A percentile compares a stretch with the other conserved stretches of the same genome.
These are phyloP conservation scores for Pipistrellus pygmaeus DNA, from an alignment of 2,797 vertebrate species.

Conservation along the genomic window DNA sequence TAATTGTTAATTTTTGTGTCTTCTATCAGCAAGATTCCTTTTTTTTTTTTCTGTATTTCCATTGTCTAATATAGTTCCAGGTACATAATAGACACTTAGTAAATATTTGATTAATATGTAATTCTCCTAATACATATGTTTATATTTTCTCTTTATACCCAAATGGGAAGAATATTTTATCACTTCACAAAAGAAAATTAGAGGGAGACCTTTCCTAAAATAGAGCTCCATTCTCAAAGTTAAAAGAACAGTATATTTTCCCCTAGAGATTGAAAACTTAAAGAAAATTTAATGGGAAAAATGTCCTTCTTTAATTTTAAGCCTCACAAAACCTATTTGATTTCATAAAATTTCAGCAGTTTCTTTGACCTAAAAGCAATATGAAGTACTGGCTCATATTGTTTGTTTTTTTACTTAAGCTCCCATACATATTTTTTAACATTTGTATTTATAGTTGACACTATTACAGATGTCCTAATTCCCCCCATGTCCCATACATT, in stretches of 20 bases:
- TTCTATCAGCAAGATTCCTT: not conserved
- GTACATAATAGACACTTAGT: not conserved
- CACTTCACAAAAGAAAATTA: not conserved
- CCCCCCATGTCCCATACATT: not conserved
- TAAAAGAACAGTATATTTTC: not conserved
- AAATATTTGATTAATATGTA: slow-evolving; percentile 45
- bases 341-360: slow-evolving; percentile 27
- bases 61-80: not conserved
- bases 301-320: not conserved
- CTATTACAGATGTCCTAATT: not conserved
- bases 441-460: not conserved
- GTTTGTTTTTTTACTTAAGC: not conserved
- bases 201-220: slow-evolving; percentile 40
- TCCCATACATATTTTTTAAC: not conserved
- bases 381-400: not conserved
- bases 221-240: not conserved
- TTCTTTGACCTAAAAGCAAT: slow-evolving; percentile 46
- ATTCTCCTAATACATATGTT: not conserved
- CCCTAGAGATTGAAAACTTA: not conserved
- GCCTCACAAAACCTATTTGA: not conserved
- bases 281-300: slow-evolving; percentile 32
- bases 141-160: not conserved
- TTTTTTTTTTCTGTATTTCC: slow-evolving; percentile 21
- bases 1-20: not conserved
- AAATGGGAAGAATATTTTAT: slow-evolving; percentile 37